Conservation (phyloP, 2,888 invertebrate species). For the Pachycephus smyrnensis region DNA sequence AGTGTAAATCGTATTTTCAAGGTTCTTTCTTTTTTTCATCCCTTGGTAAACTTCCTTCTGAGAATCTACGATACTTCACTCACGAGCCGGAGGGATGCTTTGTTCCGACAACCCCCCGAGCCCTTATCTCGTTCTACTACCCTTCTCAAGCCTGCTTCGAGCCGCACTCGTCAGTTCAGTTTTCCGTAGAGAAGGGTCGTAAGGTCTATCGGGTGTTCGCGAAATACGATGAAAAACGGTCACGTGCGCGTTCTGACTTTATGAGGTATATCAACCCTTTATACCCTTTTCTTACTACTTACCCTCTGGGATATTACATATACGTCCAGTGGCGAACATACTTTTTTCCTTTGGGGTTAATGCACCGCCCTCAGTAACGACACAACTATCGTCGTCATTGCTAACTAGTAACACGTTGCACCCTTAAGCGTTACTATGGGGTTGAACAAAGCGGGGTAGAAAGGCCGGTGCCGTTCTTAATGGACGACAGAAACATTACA, state of each 20-base stretch:
- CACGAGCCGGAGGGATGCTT: background rate
- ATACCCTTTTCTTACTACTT: background rate
- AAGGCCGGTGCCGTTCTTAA: constrained; percentile 5
- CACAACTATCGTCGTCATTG: background rate
- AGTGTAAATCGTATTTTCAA: background rate
- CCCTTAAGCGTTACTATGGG: background rate
- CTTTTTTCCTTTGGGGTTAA: background rate
- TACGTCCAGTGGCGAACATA: background rate
- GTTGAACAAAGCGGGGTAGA: background rate
- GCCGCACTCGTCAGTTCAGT: background rate
- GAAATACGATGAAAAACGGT: background rate
- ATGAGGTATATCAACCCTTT: background rate
- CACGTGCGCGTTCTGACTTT: background rate
- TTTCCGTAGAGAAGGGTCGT: background rate
- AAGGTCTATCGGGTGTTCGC: background rate
- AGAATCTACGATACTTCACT: background rate
- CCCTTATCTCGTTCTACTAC: background rate
- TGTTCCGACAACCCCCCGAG: background rate
- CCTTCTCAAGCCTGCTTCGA: background rate
- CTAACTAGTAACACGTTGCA: background rate
- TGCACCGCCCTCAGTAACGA: background rate
- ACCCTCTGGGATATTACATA: background rate
- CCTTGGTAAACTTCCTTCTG: background rate
- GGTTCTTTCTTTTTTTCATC: background rate
- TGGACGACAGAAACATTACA: constrained; percentile 8